Percentiles rank a stretch among this genome's conserved stretches.
phyloP scores from a whole-genome alignment of 2,113 vertebrate genomes.

The Pogona vitticeps region DNA sequence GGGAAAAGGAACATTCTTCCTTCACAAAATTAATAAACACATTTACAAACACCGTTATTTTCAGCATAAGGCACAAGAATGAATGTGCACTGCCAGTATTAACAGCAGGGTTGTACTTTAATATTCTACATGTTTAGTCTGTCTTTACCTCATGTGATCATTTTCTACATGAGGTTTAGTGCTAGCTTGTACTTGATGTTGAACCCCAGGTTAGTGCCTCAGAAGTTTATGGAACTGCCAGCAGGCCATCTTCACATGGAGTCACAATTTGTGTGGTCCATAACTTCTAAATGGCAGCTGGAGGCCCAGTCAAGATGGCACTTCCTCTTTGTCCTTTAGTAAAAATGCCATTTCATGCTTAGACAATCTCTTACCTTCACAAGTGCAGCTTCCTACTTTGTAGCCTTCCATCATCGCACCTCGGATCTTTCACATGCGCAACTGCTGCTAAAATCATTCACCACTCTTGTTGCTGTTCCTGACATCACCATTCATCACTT shows the following conservation, averaged over 20 bases:
- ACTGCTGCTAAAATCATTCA: not conserved
- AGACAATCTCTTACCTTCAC: not conserved
- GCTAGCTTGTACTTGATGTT: not conserved
- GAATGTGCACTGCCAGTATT: not conserved
- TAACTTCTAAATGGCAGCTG: not conserved
- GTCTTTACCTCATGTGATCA: not conserved
- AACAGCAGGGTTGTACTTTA: not conserved
- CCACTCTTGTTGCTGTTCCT: not conserved
- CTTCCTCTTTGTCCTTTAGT: not conserved
- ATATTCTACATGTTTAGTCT: not conserved
- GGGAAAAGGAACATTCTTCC: not conserved
- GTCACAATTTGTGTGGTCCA: not conserved
- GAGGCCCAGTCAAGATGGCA: not conserved
- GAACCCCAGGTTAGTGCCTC: not conserved
- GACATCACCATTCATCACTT: not conserved
- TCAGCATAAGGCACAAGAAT: not conserved
- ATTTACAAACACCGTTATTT: constrained; percentile 8
- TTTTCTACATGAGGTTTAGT: not conserved
- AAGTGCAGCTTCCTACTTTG: not conserved
- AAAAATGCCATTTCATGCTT: not conserved
- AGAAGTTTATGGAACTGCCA: not conserved
- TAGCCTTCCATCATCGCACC: not conserved
- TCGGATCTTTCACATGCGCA: not conserved
- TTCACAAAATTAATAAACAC: not conserved
- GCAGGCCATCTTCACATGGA: not conserved